Conservation (phyloP, 2,797 vertebrate genomes). For the Lerista edwardsae region DNA sequence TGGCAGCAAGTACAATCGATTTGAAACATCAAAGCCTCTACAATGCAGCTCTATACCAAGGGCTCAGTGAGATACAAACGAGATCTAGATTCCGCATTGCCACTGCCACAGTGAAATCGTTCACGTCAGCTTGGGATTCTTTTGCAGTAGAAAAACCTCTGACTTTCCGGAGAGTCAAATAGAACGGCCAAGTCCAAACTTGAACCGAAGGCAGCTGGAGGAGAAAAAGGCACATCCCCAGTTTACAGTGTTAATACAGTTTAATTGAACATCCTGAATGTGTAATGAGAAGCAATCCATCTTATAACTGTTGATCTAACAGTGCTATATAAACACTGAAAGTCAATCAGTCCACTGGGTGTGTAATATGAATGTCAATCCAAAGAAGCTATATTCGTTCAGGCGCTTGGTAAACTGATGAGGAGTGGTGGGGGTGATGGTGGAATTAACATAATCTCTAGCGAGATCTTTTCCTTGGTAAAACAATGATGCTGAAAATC, state of each 20-base stretch:
- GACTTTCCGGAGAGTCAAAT: not conserved
- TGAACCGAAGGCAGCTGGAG: not conserved
- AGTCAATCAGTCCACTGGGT: not conserved
- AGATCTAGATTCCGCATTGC: not conserved
- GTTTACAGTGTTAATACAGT: constrained; percentile 13
- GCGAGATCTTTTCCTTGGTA: not conserved
- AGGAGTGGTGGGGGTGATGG: not conserved
- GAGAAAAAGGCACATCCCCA: not conserved
- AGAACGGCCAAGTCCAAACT: not conserved
- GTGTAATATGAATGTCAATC: not conserved
- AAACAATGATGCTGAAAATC: not conserved
- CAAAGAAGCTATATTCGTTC: not conserved
- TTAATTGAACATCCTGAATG: constrained; percentile 40
- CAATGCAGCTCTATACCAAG: not conserved
- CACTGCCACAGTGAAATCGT: not conserved
- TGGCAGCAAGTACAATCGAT: not conserved
- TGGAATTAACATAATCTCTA: not conserved
- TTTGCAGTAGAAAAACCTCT: not conserved
- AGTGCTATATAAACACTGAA: not conserved
- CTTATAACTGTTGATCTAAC: constrained; percentile 16
- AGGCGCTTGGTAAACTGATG: not conserved
- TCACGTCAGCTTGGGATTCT: not conserved
- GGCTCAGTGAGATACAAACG: not conserved
- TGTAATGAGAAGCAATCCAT: constrained; percentile 30
- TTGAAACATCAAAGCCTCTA: not conserved